Evolutionary conservation across 2,797 vertebrate species (phyloP).

Genomic region (Psittacula derbiana): DNA sequence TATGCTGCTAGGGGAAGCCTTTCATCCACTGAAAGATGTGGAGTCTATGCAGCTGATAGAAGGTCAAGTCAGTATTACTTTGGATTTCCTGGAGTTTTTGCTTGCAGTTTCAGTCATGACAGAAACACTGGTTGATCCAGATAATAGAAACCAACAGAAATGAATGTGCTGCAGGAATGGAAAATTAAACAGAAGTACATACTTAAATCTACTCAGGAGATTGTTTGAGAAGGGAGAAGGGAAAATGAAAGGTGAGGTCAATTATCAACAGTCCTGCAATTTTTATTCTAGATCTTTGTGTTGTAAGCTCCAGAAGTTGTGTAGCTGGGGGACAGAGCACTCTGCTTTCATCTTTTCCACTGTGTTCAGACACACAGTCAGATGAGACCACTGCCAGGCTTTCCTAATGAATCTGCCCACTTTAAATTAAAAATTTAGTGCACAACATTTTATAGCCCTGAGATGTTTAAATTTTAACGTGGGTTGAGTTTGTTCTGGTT

Average conservation of each 20-base stretch:
- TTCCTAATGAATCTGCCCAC: slow-evolving; percentile 24
- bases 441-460: neutral
- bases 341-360: neutral
- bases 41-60: neutral
- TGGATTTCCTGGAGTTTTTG: neutral
- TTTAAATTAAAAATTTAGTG: slow-evolving; percentile 59
- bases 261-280: neutral
- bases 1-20: neutral
- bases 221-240: neutral
- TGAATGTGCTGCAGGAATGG: neutral
- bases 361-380: neutral
- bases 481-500: neutral
- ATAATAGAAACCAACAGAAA: neutral
- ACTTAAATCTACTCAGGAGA: neutral
- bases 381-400: neutral
- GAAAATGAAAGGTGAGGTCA: neutral
- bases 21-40: neutral
- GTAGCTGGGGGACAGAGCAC: neutral
- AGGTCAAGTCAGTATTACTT: neutral
- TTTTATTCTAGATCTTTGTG: neutral
- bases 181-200: neutral
- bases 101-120: neutral
- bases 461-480: slow-evolving; percentile 58
- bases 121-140: neutral
- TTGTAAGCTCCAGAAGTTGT: neutral